These are phyloP conservation scores for Morinoia aosen DNA, from an alignment of 2,888 invertebrate species.

Conservation along the genomic window DNA sequence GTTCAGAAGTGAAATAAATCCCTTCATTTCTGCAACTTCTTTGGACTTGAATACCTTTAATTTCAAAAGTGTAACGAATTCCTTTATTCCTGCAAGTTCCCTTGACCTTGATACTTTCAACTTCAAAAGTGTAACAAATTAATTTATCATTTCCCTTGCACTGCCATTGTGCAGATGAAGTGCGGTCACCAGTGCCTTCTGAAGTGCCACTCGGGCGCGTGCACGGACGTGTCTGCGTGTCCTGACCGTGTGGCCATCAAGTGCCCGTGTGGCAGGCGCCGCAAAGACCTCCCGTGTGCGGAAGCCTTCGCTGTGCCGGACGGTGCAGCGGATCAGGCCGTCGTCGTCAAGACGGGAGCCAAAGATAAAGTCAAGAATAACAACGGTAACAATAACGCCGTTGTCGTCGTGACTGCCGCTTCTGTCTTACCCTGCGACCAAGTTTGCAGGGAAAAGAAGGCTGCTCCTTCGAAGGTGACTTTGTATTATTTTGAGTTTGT, in stretches of 20 bases:
- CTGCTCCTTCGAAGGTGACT: background rate
- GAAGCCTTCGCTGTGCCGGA: conserved; percentile 80
- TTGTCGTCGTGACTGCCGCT: background rate
- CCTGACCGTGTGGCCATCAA: conserved; percentile 69
- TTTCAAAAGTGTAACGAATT: background rate
- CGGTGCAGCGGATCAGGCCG: background rate
- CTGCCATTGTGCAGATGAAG: conserved; percentile 75
- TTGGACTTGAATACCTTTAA: background rate
- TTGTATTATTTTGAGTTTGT: background rate
- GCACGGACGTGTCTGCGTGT: conserved; percentile 70
- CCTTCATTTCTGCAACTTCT: background rate
- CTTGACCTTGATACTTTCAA: background rate
- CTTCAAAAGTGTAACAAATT: background rate
- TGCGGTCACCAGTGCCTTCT: conserved; percentile 86
- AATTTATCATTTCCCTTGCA: no score
- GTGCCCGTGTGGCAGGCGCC: conserved; percentile 85
- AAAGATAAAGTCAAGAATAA: background rate
- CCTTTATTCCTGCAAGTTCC: background rate
- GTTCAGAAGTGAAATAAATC: background rate
- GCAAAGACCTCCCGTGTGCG: conserved; percentile 86
- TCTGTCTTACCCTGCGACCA: conserved; percentile 45
- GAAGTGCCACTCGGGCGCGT: conserved; percentile 82
- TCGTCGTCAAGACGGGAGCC: background rate
- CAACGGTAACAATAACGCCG: background rate
- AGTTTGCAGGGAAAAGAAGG: background rate